Conservation (phyloP, 1,140 invertebrate genomes). For the Camponotus vicinus region DNA sequence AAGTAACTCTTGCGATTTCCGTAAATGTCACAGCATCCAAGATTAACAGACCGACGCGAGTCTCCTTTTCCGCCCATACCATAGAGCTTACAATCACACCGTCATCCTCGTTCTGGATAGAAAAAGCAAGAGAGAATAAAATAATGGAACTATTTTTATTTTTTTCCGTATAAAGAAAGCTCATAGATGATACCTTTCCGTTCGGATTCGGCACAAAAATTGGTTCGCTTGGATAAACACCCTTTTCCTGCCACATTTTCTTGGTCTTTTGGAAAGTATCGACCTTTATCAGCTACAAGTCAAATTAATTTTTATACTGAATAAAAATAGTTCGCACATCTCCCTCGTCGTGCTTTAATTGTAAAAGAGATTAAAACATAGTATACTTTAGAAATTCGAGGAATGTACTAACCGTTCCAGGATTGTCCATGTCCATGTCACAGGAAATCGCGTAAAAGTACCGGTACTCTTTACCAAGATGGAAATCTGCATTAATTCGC, state of each 20-base stretch:
- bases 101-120: slow-evolving; percentile 90
- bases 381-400: neutral
- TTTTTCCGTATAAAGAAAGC: neutral
- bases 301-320: neutral
- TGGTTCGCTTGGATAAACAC: slow-evolving; percentile 94
- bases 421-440: slow-evolving; percentile 93
- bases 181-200: slow-evolving; percentile 86
- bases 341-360: neutral
- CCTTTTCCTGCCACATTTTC: slow-evolving; percentile 91
- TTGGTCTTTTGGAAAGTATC: slow-evolving; percentile 89
- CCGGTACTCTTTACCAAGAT: slow-evolving; percentile 91
- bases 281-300: slow-evolving; percentile 92
- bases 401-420: slow-evolving; percentile 89
- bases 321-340: neutral
- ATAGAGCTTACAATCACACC: slow-evolving; percentile 91
- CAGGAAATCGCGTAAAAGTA: slow-evolving; percentile 96
- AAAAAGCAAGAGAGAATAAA: neutral
- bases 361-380: neutral
- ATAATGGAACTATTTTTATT: neutral
- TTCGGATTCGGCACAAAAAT: slow-evolving; percentile 93
- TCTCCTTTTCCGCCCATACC: slow-evolving; percentile 89
- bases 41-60: slow-evolving; percentile 89
- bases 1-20: slow-evolving; percentile 90
- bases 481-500: slow-evolving; percentile 91
- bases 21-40: slow-evolving; percentile 89